A percentile compares a stretch with the other conserved stretches of the same genome.
phyloP scores from a whole-genome alignment of 1,140 invertebrate species.

The Procambarus virginalis region DNA sequence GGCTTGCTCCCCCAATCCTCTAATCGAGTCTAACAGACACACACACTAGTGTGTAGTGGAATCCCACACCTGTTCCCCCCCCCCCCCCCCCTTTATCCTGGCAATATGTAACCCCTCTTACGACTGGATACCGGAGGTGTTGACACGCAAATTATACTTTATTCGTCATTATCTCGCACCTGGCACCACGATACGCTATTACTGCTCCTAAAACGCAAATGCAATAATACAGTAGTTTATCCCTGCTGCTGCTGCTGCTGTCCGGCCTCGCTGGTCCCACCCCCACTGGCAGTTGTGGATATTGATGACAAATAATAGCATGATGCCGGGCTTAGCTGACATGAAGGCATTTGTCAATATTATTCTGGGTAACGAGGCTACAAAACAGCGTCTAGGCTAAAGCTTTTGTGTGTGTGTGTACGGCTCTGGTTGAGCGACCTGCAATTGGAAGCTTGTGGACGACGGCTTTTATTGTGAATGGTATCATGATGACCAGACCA shows the following conservation, averaged over 20 bases:
- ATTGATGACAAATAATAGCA: neutral
- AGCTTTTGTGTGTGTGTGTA: no score
- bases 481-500: no score
- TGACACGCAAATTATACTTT: constrained; percentile 51
- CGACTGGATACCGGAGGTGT: constrained; percentile 2
- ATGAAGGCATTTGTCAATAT: neutral
- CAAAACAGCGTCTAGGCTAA: neutral
- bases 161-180: constrained; percentile 16
- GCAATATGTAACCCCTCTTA: constrained; percentile 8
- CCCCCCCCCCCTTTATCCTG: neutral
- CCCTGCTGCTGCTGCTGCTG: neutral
- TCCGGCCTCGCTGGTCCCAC: neutral
- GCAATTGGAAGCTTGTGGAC: no score
- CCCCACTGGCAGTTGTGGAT: neutral
- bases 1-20: no score
- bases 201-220: neutral
- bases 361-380: neutral
- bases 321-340: neutral
- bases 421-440: no score
- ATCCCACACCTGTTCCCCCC: no score
- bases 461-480: no score
- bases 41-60: no score
- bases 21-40: no score
- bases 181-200: constrained; percentile 9
- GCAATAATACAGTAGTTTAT: neutral